phyloP scores from a whole-genome alignment of 1,140 invertebrate species.

The Panagrolaimus sp. region DNA sequence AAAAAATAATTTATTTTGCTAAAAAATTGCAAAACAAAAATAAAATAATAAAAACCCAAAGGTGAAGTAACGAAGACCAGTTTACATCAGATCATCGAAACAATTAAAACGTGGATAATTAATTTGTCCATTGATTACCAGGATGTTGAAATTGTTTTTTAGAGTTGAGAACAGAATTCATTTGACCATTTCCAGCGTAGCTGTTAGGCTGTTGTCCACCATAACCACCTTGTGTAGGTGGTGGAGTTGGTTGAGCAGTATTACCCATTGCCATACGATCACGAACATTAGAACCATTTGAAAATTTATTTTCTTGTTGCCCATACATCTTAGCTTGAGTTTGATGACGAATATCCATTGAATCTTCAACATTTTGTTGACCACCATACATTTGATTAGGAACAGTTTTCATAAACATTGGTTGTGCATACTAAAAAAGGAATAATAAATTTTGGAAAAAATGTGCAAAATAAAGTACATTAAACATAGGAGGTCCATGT shows the following conservation, averaged over 20 bases:
- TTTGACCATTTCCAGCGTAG: background rate
- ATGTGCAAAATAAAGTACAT: too few relatives aligned
- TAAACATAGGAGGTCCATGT: too few relatives aligned
- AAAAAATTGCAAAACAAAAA: too few relatives aligned
- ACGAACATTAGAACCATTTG: background rate
- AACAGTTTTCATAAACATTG: background rate
- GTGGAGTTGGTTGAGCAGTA: constrained; percentile 1
- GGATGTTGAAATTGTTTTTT: background rate
- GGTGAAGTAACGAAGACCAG: too few relatives aligned
- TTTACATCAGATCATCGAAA: too few relatives aligned
- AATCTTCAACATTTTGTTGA: background rate
- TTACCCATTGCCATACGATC: background rate
- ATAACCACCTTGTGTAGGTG: background rate
- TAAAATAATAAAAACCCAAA: too few relatives aligned
- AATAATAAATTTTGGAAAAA: background rate
- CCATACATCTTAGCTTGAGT: constrained; percentile 1
- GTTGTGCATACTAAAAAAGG: background rate
- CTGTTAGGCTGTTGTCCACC: background rate
- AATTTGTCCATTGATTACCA: background rate
- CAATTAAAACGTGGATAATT: background rate
- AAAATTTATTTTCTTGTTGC: background rate
- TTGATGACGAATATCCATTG: constrained; percentile 3
- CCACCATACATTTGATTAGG: background rate
- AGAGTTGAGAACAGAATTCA: constrained; percentile 9
- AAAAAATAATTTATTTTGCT: too few relatives aligned